Percentiles rank a stretch among this genome's conserved stretches.
phyloP scores from a whole-genome alignment of 2,888 invertebrate genomes.

The Darwinula stevensoni region DNA sequence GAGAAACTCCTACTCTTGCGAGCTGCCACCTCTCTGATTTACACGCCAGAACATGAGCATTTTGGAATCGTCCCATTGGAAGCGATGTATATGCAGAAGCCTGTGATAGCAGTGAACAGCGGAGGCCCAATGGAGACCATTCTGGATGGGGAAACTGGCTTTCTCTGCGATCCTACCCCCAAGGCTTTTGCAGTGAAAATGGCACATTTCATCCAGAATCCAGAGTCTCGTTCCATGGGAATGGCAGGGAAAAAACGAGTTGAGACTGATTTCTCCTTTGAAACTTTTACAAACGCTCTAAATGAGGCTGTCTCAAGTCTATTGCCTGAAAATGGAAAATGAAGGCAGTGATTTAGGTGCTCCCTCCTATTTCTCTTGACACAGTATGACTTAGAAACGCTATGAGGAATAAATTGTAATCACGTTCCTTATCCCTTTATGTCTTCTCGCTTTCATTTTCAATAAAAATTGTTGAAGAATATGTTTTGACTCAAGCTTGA shows the following conservation, averaged over 20 bases:
- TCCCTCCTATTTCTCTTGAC: no score
- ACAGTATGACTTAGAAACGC: no score
- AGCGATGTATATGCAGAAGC: conserved; percentile 77
- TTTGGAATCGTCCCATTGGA: conserved; percentile 98
- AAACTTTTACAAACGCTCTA: conserved; percentile 31
- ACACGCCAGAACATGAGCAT: conserved; percentile 90
- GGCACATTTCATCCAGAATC: conserved; percentile 28
- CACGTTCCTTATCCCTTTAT: no score
- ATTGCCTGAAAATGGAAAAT: no score
- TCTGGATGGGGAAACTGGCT: conserved; percentile 44
- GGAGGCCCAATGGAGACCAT: conserved; percentile 91
- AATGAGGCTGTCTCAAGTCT: no score
- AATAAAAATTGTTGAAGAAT: no score
- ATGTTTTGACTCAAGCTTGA: no score
- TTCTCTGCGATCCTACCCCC: conserved; percentile 34
- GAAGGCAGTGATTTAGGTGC: no score
- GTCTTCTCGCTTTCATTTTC: no score
- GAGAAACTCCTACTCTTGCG: conserved; percentile 53
- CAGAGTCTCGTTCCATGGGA: conserved; percentile 34
- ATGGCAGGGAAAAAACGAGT: conserved; percentile 40
- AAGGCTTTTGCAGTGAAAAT: conserved; percentile 47
- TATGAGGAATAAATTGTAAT: no score
- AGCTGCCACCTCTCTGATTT: conserved; percentile 45
- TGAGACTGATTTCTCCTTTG: conserved; percentile 47
- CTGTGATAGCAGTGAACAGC: conserved; percentile 77